A percentile compares a stretch with the other conserved stretches of the same genome.
These are phyloP conservation scores for Pterostichus madidus DNA, from an alignment of 2,888 invertebrate genomes.

Conservation along the genomic window DNA sequence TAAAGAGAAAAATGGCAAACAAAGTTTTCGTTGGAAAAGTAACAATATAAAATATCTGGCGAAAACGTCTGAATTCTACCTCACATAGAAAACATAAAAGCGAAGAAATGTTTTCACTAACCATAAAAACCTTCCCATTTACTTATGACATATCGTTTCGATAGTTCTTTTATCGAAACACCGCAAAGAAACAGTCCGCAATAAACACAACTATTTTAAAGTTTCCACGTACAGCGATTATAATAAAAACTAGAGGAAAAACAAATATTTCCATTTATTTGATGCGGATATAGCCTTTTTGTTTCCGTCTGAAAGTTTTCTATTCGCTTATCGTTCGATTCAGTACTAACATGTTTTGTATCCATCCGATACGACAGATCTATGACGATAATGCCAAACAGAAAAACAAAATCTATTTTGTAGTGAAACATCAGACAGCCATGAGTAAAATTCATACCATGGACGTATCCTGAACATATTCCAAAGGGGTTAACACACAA, in stretches of 20 bases:
- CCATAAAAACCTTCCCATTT: constrained; percentile 49
- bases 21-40: constrained; percentile 39
- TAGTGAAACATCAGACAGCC: constrained; percentile 47
- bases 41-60: constrained; percentile 49
- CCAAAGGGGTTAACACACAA: not conserved
- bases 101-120: constrained; percentile 33
- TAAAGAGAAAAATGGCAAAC: constrained; percentile 36
- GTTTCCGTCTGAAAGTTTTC: constrained; percentile 55
- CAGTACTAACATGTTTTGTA: constrained; percentile 62
- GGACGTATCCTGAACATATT: not conserved
- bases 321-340: constrained; percentile 62
- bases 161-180: constrained; percentile 51
- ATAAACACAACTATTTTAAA: constrained; percentile 57
- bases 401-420: constrained; percentile 36
- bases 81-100: constrained; percentile 50
- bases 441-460: not conserved
- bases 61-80: constrained; percentile 48
- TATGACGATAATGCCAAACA: constrained; percentile 54
- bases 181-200: constrained; percentile 49
- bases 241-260: constrained; percentile 61
- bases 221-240: constrained; percentile 51
- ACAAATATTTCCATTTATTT: constrained; percentile 62
- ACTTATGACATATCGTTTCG: constrained; percentile 52
- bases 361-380: constrained; percentile 54
- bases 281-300: constrained; percentile 61